Evolutionary conservation across 2,797 vertebrate genomes (phyloP).

Genomic region (Lacerta bilineata): DNA sequence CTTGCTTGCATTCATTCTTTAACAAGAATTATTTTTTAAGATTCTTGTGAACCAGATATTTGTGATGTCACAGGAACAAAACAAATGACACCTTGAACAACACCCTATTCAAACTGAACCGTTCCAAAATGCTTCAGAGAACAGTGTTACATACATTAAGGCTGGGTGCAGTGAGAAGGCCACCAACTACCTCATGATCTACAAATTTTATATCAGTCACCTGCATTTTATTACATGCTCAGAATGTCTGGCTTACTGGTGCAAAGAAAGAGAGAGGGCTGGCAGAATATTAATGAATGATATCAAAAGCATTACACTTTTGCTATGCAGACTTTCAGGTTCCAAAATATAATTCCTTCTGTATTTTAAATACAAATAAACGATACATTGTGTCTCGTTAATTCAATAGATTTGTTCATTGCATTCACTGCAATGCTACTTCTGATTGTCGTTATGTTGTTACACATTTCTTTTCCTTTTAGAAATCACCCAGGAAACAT

Average conservation of each 20-base stretch:
- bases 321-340: no score
- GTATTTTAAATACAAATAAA: slow-evolving; percentile 40
- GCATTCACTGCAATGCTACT: neutral
- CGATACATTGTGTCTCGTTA: slow-evolving; percentile 3
- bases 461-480: neutral
- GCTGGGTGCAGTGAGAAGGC: no score
- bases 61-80: neutral
- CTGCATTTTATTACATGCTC: no score
- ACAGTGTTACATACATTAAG: no score
- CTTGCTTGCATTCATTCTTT: neutral
- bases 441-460: slow-evolving; percentile 16
- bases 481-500: slow-evolving; percentile 37
- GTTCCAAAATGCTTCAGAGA: neutral
- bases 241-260: no score
- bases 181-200: no score
- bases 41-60: neutral
- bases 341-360: no score
- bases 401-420: slow-evolving; percentile 15
- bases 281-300: no score
- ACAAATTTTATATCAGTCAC: no score
- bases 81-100: neutral
- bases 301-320: no score
- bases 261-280: no score
- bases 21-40: no score
- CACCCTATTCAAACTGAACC: neutral